These are phyloP conservation scores for Ctenoplectra terminalis DNA, from an alignment of 1,140 invertebrate genomes.

Conservation along the genomic window DNA sequence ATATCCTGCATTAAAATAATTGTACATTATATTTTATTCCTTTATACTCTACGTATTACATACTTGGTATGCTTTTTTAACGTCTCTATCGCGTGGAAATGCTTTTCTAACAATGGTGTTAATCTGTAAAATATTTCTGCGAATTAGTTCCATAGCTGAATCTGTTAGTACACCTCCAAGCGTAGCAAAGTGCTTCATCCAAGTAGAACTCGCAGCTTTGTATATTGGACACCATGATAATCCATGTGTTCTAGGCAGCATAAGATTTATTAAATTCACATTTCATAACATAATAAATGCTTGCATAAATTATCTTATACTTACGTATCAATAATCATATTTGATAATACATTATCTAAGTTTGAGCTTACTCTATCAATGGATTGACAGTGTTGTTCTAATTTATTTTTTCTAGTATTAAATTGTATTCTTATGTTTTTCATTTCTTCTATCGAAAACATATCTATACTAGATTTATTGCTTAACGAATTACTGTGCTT, in stretches of 20 bases:
- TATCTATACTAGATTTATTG: slow-evolving; percentile 1
- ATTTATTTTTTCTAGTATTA: slow-evolving; percentile 45
- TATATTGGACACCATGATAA: slow-evolving; percentile 85
- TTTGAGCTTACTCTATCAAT: slow-evolving; percentile 18
- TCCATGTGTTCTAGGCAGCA: slow-evolving; percentile 76
- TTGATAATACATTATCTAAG: slow-evolving; percentile 59
- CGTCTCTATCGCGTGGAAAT: slow-evolving; percentile 60
- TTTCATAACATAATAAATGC: not conserved
- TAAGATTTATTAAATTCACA: slow-evolving; percentile 3
- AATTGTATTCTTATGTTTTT: slow-evolving; percentile 37
- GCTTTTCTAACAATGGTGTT: slow-evolving; percentile 76
- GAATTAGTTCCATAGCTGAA: slow-evolving; percentile 60
- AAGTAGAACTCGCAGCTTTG: slow-evolving; percentile 84
- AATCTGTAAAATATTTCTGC: slow-evolving; percentile 66
- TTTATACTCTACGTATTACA: not conserved
- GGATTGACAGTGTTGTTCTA: slow-evolving; percentile 50
- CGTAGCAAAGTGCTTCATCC: slow-evolving; percentile 83
- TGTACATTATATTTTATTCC: not conserved
- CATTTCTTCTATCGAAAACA: slow-evolving; percentile 40
- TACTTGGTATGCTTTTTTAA: slow-evolving; percentile 71
- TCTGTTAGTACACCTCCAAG: slow-evolving; percentile 82
- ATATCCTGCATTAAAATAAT: not conserved
- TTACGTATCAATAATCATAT: slow-evolving; percentile 74
- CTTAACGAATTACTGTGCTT: not conserved
- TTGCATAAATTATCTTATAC: slow-evolving; percentile 19